Evolutionary conservation across 2,888 invertebrate genomes (phyloP), one percentile per base, ranked within the genome.

Genomic region (Ecdyonurus torrentis): DNA sequence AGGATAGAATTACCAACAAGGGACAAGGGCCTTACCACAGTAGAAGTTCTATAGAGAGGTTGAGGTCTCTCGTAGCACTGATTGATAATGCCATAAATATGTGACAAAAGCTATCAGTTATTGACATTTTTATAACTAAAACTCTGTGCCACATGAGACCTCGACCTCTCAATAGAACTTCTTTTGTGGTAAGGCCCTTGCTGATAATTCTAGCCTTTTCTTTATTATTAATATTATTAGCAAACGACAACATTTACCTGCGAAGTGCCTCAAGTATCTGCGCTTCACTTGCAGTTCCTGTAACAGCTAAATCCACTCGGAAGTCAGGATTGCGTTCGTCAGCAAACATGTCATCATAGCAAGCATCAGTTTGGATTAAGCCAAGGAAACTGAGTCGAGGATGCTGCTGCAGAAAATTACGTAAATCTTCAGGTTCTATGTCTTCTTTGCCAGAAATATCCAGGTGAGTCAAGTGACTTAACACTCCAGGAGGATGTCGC

Each of bases 371-470:
- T 69, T 80, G 75, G 58, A 81, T 75, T 63, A 83, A 72, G 15
- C 83, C 83, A 61, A 83, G 72, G 70, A 82, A 83, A 67, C 71
- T 71, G 63, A 83, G 70, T 55, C 75, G 69, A 22, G 73, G 74
- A 69, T 81, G 81, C 19, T 71, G 62, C 2, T 65, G 70, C 22
- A 78, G 68, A 69, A 77, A 79, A 69, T 73, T 71, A 71, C 72
- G 73, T 60, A 83, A 68, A 66, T 76, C 74, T 62, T 73, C 72
- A 19, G 74, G 70, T 61, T 76, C 74, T 58, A 81, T 74, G 63
- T 78, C 78, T 61, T 78, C 78, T 69, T 79, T 79, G 55, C 82
- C 82, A 72, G 85, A 85, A 63, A 86, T 77, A 73, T 86, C 86
- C 65, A 86, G 71, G 25, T 80, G 82, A 24, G 74, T 73, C 58